Percentiles rank a stretch among this genome's conserved stretches.
phyloP scores from a whole-genome alignment of 2,113 vertebrate species.

The Xiphophorus maculatus region DNA sequence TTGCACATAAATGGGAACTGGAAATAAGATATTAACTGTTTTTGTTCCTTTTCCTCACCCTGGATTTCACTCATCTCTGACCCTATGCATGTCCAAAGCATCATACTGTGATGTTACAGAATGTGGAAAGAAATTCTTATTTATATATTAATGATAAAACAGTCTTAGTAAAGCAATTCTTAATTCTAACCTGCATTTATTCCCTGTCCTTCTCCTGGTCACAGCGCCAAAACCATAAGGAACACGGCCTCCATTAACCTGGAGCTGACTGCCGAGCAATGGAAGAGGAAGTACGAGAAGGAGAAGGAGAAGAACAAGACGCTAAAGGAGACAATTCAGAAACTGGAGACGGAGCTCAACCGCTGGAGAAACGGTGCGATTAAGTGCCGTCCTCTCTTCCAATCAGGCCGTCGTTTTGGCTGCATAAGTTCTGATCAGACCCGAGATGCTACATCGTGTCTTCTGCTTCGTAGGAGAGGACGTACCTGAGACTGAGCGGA shows the following conservation, averaged over 20 bases:
- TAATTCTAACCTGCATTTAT: neutral
- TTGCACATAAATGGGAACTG: no score
- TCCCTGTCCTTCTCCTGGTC: neutral
- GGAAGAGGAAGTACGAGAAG: constrained; percentile 95
- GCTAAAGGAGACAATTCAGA: constrained; percentile 84
- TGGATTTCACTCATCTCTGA: no score
- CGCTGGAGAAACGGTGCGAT: constrained; percentile 87
- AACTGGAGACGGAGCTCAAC: constrained; percentile 86
- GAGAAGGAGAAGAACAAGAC: constrained; percentile 94
- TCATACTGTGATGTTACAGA: no score
- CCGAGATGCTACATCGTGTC: neutral
- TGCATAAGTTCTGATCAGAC: neutral
- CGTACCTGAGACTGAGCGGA: constrained; percentile 86
- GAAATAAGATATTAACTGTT: no score
- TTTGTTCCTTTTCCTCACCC: no score
- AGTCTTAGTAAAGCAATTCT: neutral
- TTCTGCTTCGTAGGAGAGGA: constrained; percentile 81
- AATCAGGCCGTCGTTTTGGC: neutral
- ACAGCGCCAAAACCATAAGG: constrained; percentile 93
- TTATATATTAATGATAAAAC: no score
- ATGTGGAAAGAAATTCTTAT: no score
- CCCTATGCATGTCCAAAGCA: no score
- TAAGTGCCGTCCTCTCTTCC: neutral
- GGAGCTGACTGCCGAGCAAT: constrained; percentile 93
- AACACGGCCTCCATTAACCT: constrained; percentile 91